Evolutionary conservation across 2,797 vertebrate species (phyloP), one percentile per base, ranked within the genome.

Genomic region (Carapus acus): DNA sequence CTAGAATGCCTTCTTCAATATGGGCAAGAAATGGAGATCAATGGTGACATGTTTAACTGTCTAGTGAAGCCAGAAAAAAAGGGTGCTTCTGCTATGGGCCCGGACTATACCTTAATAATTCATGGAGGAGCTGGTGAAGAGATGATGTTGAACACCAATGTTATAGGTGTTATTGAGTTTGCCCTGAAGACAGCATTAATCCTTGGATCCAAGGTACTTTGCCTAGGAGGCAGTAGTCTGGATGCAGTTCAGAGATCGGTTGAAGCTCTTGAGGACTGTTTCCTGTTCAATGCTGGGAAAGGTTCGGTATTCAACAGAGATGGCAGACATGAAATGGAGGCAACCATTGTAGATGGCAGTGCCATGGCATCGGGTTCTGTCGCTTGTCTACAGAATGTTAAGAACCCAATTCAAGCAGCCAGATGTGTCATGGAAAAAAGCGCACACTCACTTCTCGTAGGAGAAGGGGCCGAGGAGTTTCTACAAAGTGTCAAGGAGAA

Each of bases 281-380:
- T 90, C 64, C 77, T 90, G 36, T 90, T 90, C 66, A 90, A 90
- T 69, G 88, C 89, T 15, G 88, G 88, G 3, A 90, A 87, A 77
- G 89, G 89, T 9, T 84, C 88, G 1, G 88, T 90, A n/a, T 85
- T 88, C 59, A 90, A 88, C 77, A 78, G 74, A 75, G 84, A 89
- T 38, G 86, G 86, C 14, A 77, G 83, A 55, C 82, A 85, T 56
- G 89, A 90, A 83, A 69, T 89, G 86, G 89, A 90, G 62, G 89
- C 89, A 50, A 80, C 85, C 24, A 79, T 90, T 42, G 73, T 86
- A 22, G 89, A 90, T 67, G 88, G 89, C 16, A 75, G 49, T 20
- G 12, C 54, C 37, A 68, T 48, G 56, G 83, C 54, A 5, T 87
- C 86, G 19, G 89, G 89, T 48, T 83, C 89, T 22, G 88, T 90